These are phyloP conservation scores for Xiphophorus hellerii DNA, from an alignment of 2,113 vertebrate species.

Conservation along the genomic window DNA sequence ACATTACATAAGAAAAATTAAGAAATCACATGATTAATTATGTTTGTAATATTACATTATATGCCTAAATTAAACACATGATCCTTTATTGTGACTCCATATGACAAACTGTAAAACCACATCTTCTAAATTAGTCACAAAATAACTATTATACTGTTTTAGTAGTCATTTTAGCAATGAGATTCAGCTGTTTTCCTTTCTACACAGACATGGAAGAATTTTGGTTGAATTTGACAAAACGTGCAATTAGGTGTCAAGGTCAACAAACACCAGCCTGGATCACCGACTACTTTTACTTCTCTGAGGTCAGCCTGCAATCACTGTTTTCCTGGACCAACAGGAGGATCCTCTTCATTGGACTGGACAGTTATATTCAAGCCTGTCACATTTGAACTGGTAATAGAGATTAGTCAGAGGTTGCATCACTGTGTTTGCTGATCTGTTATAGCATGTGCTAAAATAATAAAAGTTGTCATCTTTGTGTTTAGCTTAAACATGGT, in stretches of 20 bases:
- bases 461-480: constrained; percentile 15
- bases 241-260: constrained; percentile 46
- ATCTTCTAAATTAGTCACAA: neutral
- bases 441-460: constrained; percentile 8
- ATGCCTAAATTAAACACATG: neutral
- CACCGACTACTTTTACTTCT: constrained; percentile 24
- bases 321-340: constrained; percentile 45
- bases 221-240: constrained; percentile 31
- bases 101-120: neutral
- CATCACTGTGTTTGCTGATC: constrained; percentile 31
- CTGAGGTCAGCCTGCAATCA: constrained; percentile 42
- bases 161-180: constrained; percentile 1
- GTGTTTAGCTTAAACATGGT: neutral
- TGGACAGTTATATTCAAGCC: neutral
- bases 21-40: neutral
- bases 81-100: neutral
- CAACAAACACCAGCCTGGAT: constrained; percentile 33
- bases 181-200: constrained; percentile 8
- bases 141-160: constrained; percentile 5
- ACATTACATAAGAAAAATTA: neutral
- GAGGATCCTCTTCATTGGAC: constrained; percentile 12
- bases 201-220: neutral
- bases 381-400: constrained; percentile 23
- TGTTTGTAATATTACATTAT: neutral
- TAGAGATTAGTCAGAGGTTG: constrained; percentile 20